Conservation (phyloP, 1,140 invertebrate genomes). For the Brachionus manjavacas region DNA sequence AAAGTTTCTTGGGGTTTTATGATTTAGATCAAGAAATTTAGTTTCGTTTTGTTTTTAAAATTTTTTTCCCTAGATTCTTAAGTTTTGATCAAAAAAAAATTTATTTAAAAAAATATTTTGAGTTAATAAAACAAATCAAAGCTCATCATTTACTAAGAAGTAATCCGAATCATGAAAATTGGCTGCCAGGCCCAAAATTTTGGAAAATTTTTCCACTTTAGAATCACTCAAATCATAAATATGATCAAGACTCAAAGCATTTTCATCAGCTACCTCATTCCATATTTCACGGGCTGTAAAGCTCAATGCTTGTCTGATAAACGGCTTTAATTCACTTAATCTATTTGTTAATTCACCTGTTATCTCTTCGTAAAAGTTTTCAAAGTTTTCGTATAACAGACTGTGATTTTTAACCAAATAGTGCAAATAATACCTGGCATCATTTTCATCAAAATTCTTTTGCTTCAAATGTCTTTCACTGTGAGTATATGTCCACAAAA, state of each 20-base stretch:
- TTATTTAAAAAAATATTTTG: neutral
- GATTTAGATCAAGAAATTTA: too few relatives aligned
- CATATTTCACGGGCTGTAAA: neutral
- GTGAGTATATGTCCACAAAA: slow-evolving; percentile 36
- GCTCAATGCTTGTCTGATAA: neutral
- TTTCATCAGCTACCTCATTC: neutral
- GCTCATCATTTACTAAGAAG: neutral
- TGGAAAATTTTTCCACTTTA: neutral
- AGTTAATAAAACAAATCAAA: neutral
- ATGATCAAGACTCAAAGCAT: neutral
- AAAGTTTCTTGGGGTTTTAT: too few relatives aligned
- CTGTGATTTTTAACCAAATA: slow-evolving; percentile 7
- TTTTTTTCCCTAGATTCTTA: too few relatives aligned
- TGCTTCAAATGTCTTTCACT: slow-evolving; percentile 22
- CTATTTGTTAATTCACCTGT: neutral
- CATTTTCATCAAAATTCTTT: neutral
- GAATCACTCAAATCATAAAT: neutral
- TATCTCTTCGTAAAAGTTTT: slow-evolving; percentile 23
- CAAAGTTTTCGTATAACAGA: slow-evolving; percentile 22
- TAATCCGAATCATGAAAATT: slow-evolving; percentile 5
- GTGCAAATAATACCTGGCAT: neutral
- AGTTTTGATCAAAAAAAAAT: too few relatives aligned
- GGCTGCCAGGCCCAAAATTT: neutral
- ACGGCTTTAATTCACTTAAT: neutral
- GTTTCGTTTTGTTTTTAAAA: too few relatives aligned